Evolutionary conservation across 37 sponge, comb jelly and placozoan genomes (phyloP).

Genomic region (Theonella swinhoei): DNA sequence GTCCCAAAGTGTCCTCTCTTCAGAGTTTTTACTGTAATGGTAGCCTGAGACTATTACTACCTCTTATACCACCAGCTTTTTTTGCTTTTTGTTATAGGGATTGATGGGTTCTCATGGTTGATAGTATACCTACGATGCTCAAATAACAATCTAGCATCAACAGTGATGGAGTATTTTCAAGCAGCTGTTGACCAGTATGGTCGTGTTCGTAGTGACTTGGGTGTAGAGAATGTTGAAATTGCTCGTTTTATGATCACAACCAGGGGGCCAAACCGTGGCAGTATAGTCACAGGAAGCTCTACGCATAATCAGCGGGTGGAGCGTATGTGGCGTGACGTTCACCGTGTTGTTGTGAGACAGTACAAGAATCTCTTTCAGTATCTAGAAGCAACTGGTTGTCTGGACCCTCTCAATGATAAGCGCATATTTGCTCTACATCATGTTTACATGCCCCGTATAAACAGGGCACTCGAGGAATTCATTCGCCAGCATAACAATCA

Average conservation of each 20-base stretch:
- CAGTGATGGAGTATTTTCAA: constrained; percentile 24
- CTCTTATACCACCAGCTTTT: too few relatives aligned
- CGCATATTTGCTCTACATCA: constrained; percentile 38
- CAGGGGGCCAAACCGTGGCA: constrained; percentile 7
- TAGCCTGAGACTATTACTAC: too few relatives aligned
- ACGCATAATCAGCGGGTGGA: constrained; percentile 39
- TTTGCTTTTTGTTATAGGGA: not conserved
- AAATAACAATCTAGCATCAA: constrained; percentile 35
- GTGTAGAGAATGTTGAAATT: constrained; percentile 51
- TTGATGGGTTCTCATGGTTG: constrained; percentile 30
- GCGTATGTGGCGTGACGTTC: constrained; percentile 44
- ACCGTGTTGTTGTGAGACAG: constrained; percentile 12
- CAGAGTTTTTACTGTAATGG: too few relatives aligned
- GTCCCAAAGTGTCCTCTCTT: too few relatives aligned
- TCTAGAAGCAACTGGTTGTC: constrained; percentile 4
- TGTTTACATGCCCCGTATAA: constrained; percentile 34
- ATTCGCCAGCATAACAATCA: constrained; percentile 17
- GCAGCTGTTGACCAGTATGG: constrained; percentile 4
- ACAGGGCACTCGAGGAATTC: constrained; percentile 13
- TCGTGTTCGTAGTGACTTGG: constrained; percentile 27
- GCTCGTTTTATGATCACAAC: constrained; percentile 26
- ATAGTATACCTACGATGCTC: constrained; percentile 39
- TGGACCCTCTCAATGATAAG: constrained; percentile 35
- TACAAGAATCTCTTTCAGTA: constrained; percentile 17
- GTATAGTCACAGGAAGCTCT: constrained; percentile 46